Conservation (phyloP, 2,797 vertebrate species). For the Pseudotriccus pelzelni region DNA sequence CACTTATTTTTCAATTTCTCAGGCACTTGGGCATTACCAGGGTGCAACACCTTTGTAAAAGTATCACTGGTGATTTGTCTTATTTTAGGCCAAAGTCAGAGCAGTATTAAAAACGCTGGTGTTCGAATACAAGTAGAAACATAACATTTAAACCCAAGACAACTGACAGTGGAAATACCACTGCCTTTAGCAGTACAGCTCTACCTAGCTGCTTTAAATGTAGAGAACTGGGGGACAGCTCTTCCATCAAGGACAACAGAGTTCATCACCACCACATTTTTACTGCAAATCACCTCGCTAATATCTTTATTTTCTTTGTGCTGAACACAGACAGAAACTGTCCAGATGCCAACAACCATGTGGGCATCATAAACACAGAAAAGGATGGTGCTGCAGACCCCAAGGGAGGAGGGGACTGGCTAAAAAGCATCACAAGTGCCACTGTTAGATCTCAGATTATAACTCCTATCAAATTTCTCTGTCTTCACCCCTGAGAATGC, state of each 20-base stretch:
- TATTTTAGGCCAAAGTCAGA: background rate
- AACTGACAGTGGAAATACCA: background rate
- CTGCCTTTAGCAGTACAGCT: background rate
- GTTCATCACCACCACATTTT: background rate
- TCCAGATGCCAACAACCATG: background rate
- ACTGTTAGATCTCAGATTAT: background rate
- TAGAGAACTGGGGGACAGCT: background rate
- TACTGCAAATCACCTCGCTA: background rate
- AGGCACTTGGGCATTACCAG: background rate
- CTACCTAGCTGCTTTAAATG: background rate
- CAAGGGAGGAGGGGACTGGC: background rate
- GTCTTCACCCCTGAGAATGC: background rate
- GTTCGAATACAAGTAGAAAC: background rate
- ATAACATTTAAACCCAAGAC: background rate
- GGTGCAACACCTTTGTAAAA: background rate
- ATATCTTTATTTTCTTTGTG: background rate
- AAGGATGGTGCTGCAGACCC: background rate
- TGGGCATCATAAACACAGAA: background rate
- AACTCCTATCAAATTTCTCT: background rate
- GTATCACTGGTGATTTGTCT: background rate
- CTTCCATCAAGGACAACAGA: background rate
- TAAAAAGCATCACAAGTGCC: background rate
- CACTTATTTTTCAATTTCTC: background rate
- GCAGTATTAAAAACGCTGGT: background rate
- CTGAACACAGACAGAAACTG: background rate